A percentile compares a stretch with the other conserved stretches of the same genome.
Conservation (phyloP, 2,113 vertebrate genomes). For the Microcebus tavaratra region DNA sequence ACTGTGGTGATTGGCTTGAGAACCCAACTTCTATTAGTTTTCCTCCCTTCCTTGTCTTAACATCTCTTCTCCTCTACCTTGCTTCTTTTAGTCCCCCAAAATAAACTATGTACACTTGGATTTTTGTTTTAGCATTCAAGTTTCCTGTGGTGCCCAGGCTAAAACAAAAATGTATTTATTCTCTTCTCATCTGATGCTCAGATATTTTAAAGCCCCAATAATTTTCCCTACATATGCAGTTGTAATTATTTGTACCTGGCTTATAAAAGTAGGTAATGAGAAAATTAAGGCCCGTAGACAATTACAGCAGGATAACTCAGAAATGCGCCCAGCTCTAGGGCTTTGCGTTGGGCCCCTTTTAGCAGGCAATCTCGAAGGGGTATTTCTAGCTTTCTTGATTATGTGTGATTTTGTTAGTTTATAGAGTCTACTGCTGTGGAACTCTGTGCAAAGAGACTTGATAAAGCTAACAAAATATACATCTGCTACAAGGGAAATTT, state of each 20-base stretch:
- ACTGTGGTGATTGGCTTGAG: neutral
- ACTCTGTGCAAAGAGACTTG: constrained; percentile 35
- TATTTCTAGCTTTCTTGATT: neutral
- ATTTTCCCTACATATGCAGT: neutral
- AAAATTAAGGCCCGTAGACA: neutral
- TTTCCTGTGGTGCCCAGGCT: neutral
- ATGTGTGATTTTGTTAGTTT: constrained; percentile 54
- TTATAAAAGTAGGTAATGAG: neutral
- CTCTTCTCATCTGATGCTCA: neutral
- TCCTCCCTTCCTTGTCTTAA: neutral
- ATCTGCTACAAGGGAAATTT: constrained; percentile 31
- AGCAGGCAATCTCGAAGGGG: neutral
- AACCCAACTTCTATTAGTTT: neutral
- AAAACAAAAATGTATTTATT: neutral
- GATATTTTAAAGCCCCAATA: constrained; percentile 13
- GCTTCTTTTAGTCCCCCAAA: neutral
- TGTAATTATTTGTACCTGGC: neutral
- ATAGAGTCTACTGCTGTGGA: neutral
- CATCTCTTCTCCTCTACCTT: neutral
- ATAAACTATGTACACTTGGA: neutral
- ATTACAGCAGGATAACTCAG: neutral
- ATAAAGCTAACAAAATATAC: constrained; percentile 45
- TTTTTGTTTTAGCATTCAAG: neutral
- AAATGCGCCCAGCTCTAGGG: neutral
- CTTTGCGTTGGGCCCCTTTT: neutral